These are phyloP conservation scores for Sarcophaga caerulescens DNA, from an alignment of 2,888 invertebrate genomes.

Conservation along the genomic window DNA sequence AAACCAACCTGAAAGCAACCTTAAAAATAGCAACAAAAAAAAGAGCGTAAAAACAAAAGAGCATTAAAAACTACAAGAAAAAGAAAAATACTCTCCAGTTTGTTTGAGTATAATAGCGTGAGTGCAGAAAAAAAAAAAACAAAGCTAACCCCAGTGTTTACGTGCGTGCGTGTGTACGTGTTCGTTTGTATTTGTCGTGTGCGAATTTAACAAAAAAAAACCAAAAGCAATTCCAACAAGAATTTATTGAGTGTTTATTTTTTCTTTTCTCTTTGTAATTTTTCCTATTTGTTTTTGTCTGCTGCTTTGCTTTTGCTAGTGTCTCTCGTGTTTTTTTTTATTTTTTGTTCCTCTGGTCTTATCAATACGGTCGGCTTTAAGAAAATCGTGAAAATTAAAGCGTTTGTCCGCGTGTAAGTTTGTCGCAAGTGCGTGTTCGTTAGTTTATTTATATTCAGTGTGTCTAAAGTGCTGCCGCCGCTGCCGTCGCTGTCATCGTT, in stretches of 20 bases:
- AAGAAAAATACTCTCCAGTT: slow-evolving; percentile 1
- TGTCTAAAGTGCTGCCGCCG: neutral
- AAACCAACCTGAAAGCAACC: neutral
- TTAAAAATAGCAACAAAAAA: neutral
- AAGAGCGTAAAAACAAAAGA: slow-evolving; percentile 29
- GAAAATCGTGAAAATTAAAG: slow-evolving; percentile 11
- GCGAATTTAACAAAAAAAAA: slow-evolving; percentile 39
- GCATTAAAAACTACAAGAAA: neutral
- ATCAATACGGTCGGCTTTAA: neutral
- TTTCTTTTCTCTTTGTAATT: slow-evolving; percentile 19
- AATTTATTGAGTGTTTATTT: slow-evolving; percentile 55
- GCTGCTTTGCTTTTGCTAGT: neutral
- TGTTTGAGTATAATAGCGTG: neutral
- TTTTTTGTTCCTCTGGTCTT: slow-evolving; percentile 14
- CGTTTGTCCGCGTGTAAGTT: slow-evolving; percentile 3
- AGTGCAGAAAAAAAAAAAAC: neutral
- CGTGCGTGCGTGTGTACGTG: slow-evolving; percentile 10
- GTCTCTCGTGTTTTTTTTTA: neutral
- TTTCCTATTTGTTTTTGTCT: slow-evolving; percentile 26
- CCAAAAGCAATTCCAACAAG: slow-evolving; percentile 57
- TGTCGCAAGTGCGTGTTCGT: too few species aligned
- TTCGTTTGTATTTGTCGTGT: neutral
- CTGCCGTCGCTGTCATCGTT: too few species aligned
- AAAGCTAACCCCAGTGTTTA: neutral
- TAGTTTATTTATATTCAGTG: too few species aligned